Evolutionary conservation across 2,888 invertebrate genomes (phyloP).

Genomic region (Cosmia pyralina): DNA sequence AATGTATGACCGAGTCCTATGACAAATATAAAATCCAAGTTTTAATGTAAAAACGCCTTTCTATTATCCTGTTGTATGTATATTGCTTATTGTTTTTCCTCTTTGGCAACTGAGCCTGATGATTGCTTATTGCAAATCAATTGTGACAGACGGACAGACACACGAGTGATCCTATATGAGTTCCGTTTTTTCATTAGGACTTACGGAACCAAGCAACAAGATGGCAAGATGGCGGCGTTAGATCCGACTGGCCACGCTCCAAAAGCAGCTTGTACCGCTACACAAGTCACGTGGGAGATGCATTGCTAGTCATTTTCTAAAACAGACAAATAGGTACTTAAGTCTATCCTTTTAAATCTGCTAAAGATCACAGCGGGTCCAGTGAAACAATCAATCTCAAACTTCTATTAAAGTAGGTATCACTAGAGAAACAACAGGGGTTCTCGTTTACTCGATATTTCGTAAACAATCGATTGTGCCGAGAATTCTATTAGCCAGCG

Average conservation of each 20-base stretch:
- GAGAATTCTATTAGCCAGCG: conserved; percentile 42
- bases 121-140: too few relatives aligned
- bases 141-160: too few relatives aligned
- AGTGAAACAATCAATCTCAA: conserved; percentile 18
- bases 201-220: too few relatives aligned
- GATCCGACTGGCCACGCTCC: background rate
- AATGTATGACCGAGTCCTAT: too few relatives aligned
- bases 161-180: too few relatives aligned
- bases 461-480: conserved; percentile 40
- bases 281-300: conserved; percentile 2
- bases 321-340: background rate
- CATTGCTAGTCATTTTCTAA: background rate
- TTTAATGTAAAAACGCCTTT: too few relatives aligned
- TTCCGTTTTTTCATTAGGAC: too few relatives aligned
- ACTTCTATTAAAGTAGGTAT: conserved; percentile 20
- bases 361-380: conserved; percentile 5
- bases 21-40: too few relatives aligned
- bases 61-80: too few relatives aligned
- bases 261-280: background rate
- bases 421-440: conserved; percentile 24
- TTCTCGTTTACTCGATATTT: conserved; percentile 42
- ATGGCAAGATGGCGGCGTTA: background rate
- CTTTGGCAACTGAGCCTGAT: too few relatives aligned
- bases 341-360: background rate
- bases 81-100: too few relatives aligned